Evolutionary conservation across 2,888 invertebrate genomes (phyloP), one percentile per base, ranked within the genome.

Genomic region (Trissolcus brochymenae): DNA sequence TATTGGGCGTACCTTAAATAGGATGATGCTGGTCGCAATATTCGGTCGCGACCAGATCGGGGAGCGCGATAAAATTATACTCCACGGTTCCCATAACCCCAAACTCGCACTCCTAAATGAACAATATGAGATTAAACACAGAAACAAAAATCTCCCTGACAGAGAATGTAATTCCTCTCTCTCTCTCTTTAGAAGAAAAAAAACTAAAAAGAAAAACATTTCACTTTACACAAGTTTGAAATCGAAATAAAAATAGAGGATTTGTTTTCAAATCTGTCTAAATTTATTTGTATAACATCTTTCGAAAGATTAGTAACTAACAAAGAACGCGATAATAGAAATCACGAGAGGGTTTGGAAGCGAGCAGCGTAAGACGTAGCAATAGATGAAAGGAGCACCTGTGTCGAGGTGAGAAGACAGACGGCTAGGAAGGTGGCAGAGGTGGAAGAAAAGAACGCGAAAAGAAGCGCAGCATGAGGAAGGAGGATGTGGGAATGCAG

Each of bases 61-160:
- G 80, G 82, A 81, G 82, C 67, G 76, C 81, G 88, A 88, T 88
- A 88, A 88, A 87, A 86, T 86, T 86, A 86, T 85, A 87, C 85
- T 82, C 86, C 84, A 83, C 78, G 83, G 81, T 81, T 84, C 82
- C 86, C 84, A 86, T 86, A 87, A 83, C 82, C 73, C 73, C 79
- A 84, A 84, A 84, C 80, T 82, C 82, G 85, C 81, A 84, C 82
- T 85, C 87, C 85, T 84, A 86, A 88, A 88, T 88, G 86, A 88
- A 88, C 87, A 7, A 46, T 46, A 46, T 46, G 46, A 14, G 46
- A 46, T 46, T 46, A 46, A 14, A 35, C 35, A 11, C 35, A 35
- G 9, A 11, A 35, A 35, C 35, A 7, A 35, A 35, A 35, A 35
- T 35, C 35, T 4, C 35, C 9, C 35, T 6, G 35, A 35, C 35